A percentile compares a stretch with the other conserved stretches of the same genome.
These are phyloP conservation scores for Leuciscus idus DNA, from an alignment of 2,113 vertebrate genomes.

Conservation along the genomic window DNA sequence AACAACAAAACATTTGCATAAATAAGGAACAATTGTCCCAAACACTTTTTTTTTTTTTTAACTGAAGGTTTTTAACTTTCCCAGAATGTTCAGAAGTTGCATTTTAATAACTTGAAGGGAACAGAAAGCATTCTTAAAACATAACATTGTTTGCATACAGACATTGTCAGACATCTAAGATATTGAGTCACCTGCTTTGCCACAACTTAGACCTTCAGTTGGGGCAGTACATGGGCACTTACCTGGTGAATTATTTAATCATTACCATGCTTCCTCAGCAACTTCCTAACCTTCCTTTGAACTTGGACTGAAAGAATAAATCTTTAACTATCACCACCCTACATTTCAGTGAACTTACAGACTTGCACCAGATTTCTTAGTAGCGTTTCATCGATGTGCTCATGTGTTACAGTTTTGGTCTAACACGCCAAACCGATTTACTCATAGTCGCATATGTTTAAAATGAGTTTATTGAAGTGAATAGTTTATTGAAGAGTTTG, in stretches of 20 bases:
- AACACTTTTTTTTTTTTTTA: too few relatives aligned
- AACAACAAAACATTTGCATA: too few relatives aligned
- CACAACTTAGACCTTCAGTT: slow-evolving; percentile 38
- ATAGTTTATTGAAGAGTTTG: background rate
- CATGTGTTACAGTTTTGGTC: slow-evolving; percentile 4
- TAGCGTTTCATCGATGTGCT: background rate
- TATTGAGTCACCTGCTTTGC: slow-evolving; percentile 27
- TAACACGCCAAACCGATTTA: slow-evolving; percentile 7
- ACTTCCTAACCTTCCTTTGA: slow-evolving; percentile 43
- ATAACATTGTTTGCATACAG: background rate
- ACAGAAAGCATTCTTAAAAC: too few relatives aligned
- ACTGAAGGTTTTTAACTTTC: too few relatives aligned
- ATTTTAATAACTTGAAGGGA: too few relatives aligned
- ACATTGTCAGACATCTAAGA: background rate
- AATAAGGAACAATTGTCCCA: too few relatives aligned
- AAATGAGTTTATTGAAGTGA: background rate
- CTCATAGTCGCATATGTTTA: background rate
- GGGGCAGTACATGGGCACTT: slow-evolving; percentile 42
- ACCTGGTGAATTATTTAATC: slow-evolving; percentile 55
- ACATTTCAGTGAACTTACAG: background rate
- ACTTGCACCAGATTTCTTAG: background rate
- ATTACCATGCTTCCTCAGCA: slow-evolving; percentile 41
- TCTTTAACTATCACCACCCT: slow-evolving; percentile 5
- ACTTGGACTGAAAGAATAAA: slow-evolving; percentile 42
- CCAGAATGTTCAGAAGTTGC: too few relatives aligned